Evolutionary conservation across 2,888 invertebrate genomes (phyloP), one percentile per base, ranked within the genome.

Genomic region (Melanophora roralis): DNA sequence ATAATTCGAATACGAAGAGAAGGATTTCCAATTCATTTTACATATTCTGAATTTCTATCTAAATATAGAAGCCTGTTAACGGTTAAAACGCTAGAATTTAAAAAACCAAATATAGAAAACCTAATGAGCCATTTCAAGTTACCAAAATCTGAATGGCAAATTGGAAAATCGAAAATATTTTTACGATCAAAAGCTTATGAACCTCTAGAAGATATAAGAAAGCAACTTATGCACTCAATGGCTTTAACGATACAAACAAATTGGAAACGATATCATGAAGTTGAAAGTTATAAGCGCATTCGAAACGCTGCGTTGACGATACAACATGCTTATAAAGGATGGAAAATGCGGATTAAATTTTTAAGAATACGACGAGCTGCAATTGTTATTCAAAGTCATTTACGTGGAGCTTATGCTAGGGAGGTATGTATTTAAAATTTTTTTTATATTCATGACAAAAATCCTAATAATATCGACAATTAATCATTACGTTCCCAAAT

Each of bases 1-100:
- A 97, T 97, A 83, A 97, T 97, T 84, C 92, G 96, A 81, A 97
- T 97, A 82, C 91, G 97, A 5, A 94, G 96, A 85, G 97, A 97
- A 89, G 97, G 97, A 3, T 97, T 94, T 90, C 97, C 97, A 0
- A 93, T 97, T 82, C 97, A 97, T 86, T 92, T 96, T 90, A 92
- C 93, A 27, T 94, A 95, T 86, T 92, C 92, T 68, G 94, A 94
- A 83, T 97, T 97, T 89, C 91, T 94, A 32, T 90, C 92, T 74
- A 92, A 95, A 65, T 97, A 96, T 89, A 92, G 94, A 82, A 97
- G 97, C 87, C 91, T 96, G 79, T 84, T 87, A 11, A 85, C 85
- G 82, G 84, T 85, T 43, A 89, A 87, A 57, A 79, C 84, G 34
- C 81, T 83, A 32, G 76, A 85, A 73, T 84, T 83, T 67, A 83